These are phyloP conservation scores for Pelosia muscerda DNA, from an alignment of 2,888 invertebrate genomes.

Conservation along the genomic window DNA sequence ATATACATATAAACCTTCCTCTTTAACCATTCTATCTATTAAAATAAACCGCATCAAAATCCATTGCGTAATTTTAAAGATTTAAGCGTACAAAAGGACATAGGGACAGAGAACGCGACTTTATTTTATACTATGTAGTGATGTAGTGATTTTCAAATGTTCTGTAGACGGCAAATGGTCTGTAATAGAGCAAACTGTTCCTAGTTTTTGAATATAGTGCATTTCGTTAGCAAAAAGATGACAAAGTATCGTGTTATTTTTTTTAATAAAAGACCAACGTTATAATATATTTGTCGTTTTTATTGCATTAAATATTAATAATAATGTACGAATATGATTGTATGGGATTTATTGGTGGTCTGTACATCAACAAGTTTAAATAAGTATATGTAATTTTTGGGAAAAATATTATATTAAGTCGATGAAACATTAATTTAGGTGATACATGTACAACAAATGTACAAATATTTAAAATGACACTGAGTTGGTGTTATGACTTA, in stretches of 20 bases:
- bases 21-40: too few relatives aligned
- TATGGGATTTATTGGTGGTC: conserved; percentile 1
- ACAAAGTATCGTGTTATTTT: conserved; percentile 18
- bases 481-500: background rate
- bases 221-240: conserved; percentile 27
- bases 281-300: conserved; percentile 26
- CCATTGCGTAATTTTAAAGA: too few relatives aligned
- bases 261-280: too few relatives aligned
- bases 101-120: too few relatives aligned
- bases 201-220: conserved; percentile 31
- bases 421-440: background rate
- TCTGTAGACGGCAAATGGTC: too few relatives aligned
- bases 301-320: conserved; percentile 20
- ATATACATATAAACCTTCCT: too few relatives aligned
- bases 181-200: too few relatives aligned
- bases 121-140: too few relatives aligned
- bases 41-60: too few relatives aligned
- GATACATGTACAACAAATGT: background rate
- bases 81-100: too few relatives aligned
- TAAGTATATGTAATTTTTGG: background rate
- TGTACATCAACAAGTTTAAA: background rate
- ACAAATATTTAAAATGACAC: background rate
- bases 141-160: too few relatives aligned
- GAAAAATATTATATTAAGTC: background rate
- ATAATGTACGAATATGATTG: conserved; percentile 12